Base-by-base conservation (phyloP, 2,113 vertebrate genomes). In the Caloenas nicobarica region DNA sequence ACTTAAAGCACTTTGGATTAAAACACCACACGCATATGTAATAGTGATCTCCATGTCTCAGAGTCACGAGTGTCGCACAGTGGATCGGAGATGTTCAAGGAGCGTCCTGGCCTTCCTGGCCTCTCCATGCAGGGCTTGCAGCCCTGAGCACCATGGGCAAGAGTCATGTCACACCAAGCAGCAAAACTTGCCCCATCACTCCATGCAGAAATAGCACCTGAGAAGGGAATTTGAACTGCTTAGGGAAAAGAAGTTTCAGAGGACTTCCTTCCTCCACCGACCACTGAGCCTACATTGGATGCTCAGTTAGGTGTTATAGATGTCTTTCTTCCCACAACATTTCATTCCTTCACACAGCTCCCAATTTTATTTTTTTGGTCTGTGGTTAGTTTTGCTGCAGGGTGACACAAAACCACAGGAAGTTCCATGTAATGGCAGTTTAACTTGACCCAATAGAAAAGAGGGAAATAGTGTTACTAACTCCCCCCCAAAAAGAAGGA, bases 131-230 rank as follows among this genome's bases (percentile, higher is more conserved):
- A n/a, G 50, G 4, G 22, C 3, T 42, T 2, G 2, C 46, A 79
- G 34, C 31, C 64, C 44, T 65, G 38, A 78, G 69, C 33, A 29
- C n/a, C 1, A 7, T 6, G 38, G 48, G 29, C n/a, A 48, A 0
- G 2, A 69, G 10, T 6, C 1, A 2, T 0, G 2, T 11, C 34
- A 11, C 11, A 58, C 24, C 40, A 91, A 61, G 29, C 3, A 22
- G n/a, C 25, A 70, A 36, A 16, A 17, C 3, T 44, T 38, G 40
- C 21, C 64, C 33, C 42, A 24, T 44, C 3, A 3, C 18, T 5
- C 34, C 34, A 23, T 36, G 9, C 26, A 46, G 70, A 60, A 23
- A 42, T 33, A 65, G 4, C 11, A 33, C 42, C 26, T 15, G 50
- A 80, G 50, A 40, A 68, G 50, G 8, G 21, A 51, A 58, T 72